Evolutionary conservation across 2,113 vertebrate genomes (phyloP).

Genomic region (Canis aureus): DNA sequence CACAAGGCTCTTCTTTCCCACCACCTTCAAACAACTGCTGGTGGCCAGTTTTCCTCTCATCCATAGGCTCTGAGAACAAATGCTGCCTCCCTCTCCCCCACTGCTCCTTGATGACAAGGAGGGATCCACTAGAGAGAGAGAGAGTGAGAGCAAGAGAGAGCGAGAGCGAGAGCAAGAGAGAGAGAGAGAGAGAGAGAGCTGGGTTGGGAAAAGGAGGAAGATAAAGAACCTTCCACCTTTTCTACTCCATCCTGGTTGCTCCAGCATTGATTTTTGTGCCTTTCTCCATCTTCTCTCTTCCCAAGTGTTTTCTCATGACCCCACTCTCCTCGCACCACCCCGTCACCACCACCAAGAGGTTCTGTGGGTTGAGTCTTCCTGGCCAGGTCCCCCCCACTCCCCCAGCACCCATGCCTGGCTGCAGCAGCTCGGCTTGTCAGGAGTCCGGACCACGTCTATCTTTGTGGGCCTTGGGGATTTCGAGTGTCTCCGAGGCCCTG

Average conservation of each 20-base stretch:
- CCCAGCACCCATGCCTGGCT: background rate
- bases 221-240: background rate
- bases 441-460: conserved; percentile 38
- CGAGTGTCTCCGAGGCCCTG: conserved; percentile 66
- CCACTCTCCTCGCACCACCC: no score
- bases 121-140: background rate
- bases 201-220: background rate
- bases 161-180: background rate
- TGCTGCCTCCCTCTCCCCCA: background rate
- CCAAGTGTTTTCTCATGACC: background rate
- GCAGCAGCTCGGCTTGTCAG: conserved; percentile 39
- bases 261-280: conserved; percentile 12
- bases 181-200: background rate
- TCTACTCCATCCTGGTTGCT: background rate
- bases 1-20: background rate
- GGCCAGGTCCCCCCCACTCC: background rate
- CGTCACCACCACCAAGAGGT: background rate
- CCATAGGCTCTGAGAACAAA: background rate
- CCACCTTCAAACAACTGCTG: background rate
- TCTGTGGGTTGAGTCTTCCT: background rate
- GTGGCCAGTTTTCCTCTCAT: background rate
- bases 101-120: background rate
- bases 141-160: background rate
- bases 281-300: background rate
- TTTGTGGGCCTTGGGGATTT: conserved; percentile 62